Evolutionary conservation across 1,140 invertebrate species (phyloP), one percentile per base, ranked within the genome.

Genomic region (Heliconius hewitsoni): DNA sequence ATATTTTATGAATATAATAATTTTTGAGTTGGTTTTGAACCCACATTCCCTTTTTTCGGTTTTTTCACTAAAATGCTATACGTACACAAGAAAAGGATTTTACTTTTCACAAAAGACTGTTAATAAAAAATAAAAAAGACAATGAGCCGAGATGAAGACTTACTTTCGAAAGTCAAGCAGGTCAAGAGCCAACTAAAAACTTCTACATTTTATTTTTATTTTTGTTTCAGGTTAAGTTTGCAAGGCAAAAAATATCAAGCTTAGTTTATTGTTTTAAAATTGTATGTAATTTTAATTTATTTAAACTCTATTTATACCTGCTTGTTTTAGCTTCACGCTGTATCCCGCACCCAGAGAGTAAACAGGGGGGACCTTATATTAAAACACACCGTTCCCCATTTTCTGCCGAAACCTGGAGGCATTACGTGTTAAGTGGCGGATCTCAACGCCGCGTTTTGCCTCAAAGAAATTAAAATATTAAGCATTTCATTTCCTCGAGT

Each of bases 181-280:
- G 74, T 75, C 74, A 75, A 75, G 55, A 75, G 74, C 34, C 52
- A 75, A 75, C 74, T 60, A 75, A 57, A 75, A 75, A 75, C 74
- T 75, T 75, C 74, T 39, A 60, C 52, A 66, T 46, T 42, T 75
- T 66, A 60, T 37, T 66, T 75, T 75, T 37, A 37, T 46, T 74
- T 66, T 30, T 66, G 60, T 34, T 66, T 66, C 74, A 34, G 74
- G 74, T 55, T 23, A 66, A 75, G 55, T 39, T 75, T 37, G 13
- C 52, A 55, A 75, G 37, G 74, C 23, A 74, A 57, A 23, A 8
- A 18, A 5, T 9, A 23, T 57, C 6, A 8, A 57, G n/a, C 23
- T 66, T 66, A 0, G 9, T 66, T 27, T 66, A 16, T 66, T 66
- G 23, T 27, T 66, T 30, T 66, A 66, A 9, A 66, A 11, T 66